These are phyloP conservation scores for Epinephelus malabaricus DNA, from an alignment of 2,797 vertebrate genomes.

Conservation along the genomic window DNA sequence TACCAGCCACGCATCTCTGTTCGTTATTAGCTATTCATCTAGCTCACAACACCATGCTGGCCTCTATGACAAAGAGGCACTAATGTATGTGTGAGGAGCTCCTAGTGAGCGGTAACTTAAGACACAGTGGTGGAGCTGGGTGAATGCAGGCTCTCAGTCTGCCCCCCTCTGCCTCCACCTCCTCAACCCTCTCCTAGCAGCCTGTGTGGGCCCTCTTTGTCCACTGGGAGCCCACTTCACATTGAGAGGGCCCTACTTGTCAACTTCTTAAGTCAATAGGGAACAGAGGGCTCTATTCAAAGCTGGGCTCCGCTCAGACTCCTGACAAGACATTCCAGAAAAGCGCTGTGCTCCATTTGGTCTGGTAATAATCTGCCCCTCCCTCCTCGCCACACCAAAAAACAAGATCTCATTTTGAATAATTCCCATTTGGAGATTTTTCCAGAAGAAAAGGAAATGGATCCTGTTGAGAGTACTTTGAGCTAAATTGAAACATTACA, in stretches of 20 bases:
- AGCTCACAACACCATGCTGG: conserved; percentile 44
- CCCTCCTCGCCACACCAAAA: conserved; percentile 46
- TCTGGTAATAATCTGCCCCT: conserved; percentile 56
- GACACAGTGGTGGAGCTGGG: conserved; percentile 60
- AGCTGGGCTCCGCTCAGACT: conserved; percentile 66
- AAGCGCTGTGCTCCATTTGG: conserved; percentile 69
- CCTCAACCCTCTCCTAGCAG: conserved; percentile 66
- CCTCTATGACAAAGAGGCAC: conserved; percentile 66
- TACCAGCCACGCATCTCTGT: conserved; percentile 42
- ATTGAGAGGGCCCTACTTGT: conserved; percentile 82
- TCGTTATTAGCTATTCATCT: conserved; percentile 55
- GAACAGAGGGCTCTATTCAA: conserved; percentile 86
- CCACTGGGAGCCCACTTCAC: conserved; percentile 80
- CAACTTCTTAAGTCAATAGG: conserved; percentile 83
- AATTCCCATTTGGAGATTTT: conserved; percentile 64
- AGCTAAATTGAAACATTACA: conserved; percentile 67
- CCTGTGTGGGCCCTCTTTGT: conserved; percentile 84
- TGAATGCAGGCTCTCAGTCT: conserved; percentile 76
- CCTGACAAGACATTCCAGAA: conserved; percentile 82
- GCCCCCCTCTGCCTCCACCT: conserved; percentile 59
- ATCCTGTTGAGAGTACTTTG: conserved; percentile 49
- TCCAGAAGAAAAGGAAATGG: conserved; percentile 55
- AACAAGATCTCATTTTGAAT: conserved; percentile 63
- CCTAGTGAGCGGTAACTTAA: conserved; percentile 77
- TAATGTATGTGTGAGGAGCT: conserved; percentile 70